These are phyloP conservation scores for Monodelphis domestica DNA, from an alignment of 2,797 vertebrate genomes.

Conservation along the genomic window DNA sequence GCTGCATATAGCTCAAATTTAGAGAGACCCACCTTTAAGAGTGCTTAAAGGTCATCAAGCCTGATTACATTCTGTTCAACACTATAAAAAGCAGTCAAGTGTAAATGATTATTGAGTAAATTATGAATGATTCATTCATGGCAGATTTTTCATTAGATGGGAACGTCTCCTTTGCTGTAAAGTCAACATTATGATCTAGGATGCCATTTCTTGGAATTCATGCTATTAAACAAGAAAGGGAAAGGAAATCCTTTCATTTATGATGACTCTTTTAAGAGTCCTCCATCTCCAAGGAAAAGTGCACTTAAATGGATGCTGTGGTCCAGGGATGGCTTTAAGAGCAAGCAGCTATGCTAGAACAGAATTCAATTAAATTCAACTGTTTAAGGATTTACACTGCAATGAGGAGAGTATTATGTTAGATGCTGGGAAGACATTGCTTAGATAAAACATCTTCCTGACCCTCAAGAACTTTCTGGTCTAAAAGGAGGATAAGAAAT, in stretches of 20 bases:
- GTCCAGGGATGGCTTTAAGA: accelerated
- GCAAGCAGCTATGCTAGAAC: not conserved
- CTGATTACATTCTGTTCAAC: slow-evolving; percentile 81
- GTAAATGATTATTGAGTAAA: slow-evolving; percentile 80
- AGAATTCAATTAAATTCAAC: not conserved
- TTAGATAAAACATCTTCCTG: not conserved
- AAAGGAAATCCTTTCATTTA: slow-evolving; percentile 66
- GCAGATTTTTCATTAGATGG: slow-evolving; percentile 78
- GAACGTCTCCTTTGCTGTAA: slow-evolving; percentile 76
- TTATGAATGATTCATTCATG: slow-evolving; percentile 81
- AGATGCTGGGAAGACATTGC: not conserved
- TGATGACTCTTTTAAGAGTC: slow-evolving; percentile 25
- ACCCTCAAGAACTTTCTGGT: not conserved
- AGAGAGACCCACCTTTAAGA: slow-evolving; percentile 81
- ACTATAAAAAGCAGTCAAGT: slow-evolving; percentile 78
- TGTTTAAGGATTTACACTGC: not conserved
- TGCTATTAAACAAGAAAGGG: slow-evolving; percentile 63
- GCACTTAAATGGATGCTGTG: not conserved
- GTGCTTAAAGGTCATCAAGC: slow-evolving; percentile 86
- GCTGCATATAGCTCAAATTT: slow-evolving; percentile 77
- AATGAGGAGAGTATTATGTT: not conserved
- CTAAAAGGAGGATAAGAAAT: not conserved
- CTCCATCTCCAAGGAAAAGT: not conserved
- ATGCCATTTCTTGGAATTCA: slow-evolving; percentile 73
- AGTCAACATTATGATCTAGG: slow-evolving; percentile 79